A percentile compares a stretch with the other conserved stretches of the same genome.
These are phyloP conservation scores for Sylvilagus bachmani DNA, from an alignment of 2,113 vertebrate genomes.

Conservation along the genomic window DNA sequence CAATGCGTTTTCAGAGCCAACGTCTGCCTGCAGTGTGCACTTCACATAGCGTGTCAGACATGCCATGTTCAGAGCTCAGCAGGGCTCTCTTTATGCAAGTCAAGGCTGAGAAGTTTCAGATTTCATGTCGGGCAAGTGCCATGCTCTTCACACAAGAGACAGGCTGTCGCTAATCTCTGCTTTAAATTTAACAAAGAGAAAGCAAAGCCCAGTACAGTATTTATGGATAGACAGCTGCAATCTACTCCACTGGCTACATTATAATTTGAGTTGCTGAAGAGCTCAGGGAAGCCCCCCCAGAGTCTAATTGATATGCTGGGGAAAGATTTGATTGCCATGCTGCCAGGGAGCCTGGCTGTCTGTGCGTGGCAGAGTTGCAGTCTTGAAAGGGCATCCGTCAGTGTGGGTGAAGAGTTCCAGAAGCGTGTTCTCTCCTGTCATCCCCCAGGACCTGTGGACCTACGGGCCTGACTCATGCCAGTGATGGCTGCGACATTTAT, in stretches of 20 bases:
- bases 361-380: not conserved
- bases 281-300: not conserved
- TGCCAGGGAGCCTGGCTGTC: conserved; percentile 45
- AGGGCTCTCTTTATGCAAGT: not conserved
- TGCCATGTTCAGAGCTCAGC: conserved; percentile 65
- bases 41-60: conserved; percentile 46
- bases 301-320: conserved; percentile 74
- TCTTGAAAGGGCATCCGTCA: conserved; percentile 74
- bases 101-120: conserved; percentile 75
- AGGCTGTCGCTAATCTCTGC: conserved; percentile 47
- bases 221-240: conserved; percentile 28
- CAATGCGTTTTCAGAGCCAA: conserved; percentile 28
- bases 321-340: conserved; percentile 21
- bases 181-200: conserved; percentile 38
- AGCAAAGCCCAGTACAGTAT: not conserved
- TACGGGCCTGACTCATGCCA: conserved; percentile 63
- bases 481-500: conserved; percentile 79
- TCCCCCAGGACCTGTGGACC: conserved; percentile 72
- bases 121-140: conserved; percentile 76
- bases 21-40: not conserved
- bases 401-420: conserved; percentile 77
- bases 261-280: not conserved
- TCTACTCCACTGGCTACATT: not conserved
- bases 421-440: conserved; percentile 73
- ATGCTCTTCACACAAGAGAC: conserved; percentile 54